Evolutionary conservation across 2,113 vertebrate species (phyloP), one percentile per base, ranked within the genome.

Genomic region (Paralichthys olivaceus): DNA sequence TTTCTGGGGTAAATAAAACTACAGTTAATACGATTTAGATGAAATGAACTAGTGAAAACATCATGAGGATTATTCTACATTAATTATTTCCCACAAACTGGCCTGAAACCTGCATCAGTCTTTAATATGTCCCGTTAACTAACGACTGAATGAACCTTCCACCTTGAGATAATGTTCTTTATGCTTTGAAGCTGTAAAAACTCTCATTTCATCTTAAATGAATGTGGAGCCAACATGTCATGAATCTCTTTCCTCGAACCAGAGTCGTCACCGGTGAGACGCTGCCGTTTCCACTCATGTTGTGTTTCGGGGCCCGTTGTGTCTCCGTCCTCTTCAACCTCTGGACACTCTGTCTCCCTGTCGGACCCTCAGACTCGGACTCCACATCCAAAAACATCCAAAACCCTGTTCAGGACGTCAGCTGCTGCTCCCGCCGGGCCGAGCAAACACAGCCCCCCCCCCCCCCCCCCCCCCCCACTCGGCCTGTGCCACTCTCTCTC

Each of bases 391-490:
- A n/a, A n/a, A n/a, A n/a, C n/a, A 49, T 19, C 15, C 15, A 5
- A 7, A 49, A 49, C 47, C 68, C 60, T 83, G 86, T 89, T 91
- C 88, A 88, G 88, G 89, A 83, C 86, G 79, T 93, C 79, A 90
- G 86, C 87, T 84, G 87, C 88, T 73, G 73, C 43, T 17, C 87
- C 91, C 82, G 72, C 66, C 37, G 79, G 86, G 79, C 73, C 63
- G 65, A 87, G 80, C 85, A 91, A 92, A 92, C 89, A 80, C 75
- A 47, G 62, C 75, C 89, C 81, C 80, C 91, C 84, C 84, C 8
- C 40, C 13, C 40, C 2, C 40, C 40, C 40, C 28, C 28, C 28
- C 5, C 28, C 28, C 9, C 37, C 37, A 86, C 87, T 49, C 37
- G 59, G 63, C 77, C 83, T 64, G 77, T 75, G 61, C 84, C 90